These are phyloP conservation scores for Nibea coibor DNA, from an alignment of 2,113 vertebrate genomes.

Conservation along the genomic window DNA sequence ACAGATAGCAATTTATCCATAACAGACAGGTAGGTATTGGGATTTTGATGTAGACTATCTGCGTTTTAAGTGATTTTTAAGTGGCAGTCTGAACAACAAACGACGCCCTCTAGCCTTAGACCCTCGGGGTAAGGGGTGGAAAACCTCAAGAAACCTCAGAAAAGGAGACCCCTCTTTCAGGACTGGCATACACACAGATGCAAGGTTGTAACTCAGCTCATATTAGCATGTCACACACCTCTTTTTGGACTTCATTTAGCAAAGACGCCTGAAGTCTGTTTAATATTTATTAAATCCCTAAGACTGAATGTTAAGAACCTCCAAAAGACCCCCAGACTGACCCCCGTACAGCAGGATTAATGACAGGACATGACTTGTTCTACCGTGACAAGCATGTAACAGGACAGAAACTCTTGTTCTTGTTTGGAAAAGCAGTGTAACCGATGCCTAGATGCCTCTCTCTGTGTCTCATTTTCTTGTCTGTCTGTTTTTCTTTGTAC, in stretches of 20 bases:
- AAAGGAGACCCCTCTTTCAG: not conserved
- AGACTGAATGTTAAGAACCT: too few species aligned
- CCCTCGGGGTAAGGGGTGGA: too few species aligned
- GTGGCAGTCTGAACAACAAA: too few species aligned
- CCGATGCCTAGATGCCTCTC: conserved; percentile 25
- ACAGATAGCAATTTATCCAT: not conserved
- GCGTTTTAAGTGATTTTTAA: not conserved
- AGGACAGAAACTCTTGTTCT: not conserved
- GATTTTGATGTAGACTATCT: not conserved
- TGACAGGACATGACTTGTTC: conserved; percentile 33
- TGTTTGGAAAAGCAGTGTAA: conserved; percentile 11
- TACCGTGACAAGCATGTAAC: conserved; percentile 16
- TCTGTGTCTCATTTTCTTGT: conserved; percentile 10
- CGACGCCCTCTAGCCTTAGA: too few species aligned
- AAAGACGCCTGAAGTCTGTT: not conserved
- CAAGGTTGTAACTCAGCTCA: too few species aligned
- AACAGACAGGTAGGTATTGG: not conserved
- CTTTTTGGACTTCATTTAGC: not conserved
- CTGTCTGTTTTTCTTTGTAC: conserved; percentile 29
- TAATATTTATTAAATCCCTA: too few species aligned
- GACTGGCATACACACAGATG: too few species aligned
- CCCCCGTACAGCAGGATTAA: not conserved
- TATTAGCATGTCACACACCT: not conserved
- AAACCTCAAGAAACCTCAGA: not conserved
- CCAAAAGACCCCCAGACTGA: not conserved